Conservation (phyloP, 2,888 invertebrate genomes). For the Lobophora halterata region DNA sequence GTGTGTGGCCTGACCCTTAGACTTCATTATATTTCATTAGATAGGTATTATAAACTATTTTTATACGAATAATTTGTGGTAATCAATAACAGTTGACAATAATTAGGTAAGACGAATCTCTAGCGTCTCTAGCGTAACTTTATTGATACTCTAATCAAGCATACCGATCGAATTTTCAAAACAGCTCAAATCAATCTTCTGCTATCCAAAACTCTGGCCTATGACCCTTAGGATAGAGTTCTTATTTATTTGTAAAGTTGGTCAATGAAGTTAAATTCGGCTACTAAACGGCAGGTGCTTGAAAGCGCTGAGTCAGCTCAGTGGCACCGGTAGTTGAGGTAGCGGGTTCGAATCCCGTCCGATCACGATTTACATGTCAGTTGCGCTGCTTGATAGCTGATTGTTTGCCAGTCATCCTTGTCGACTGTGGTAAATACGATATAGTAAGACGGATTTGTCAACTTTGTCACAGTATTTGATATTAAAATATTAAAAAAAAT, state of each 20-base stretch:
- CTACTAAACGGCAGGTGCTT: constrained; percentile 63
- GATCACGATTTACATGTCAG: constrained; percentile 80
- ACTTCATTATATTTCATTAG: no score
- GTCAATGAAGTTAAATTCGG: constrained; percentile 14
- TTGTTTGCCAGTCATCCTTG: constrained; percentile 65
- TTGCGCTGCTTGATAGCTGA: constrained; percentile 76
- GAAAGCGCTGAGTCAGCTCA: constrained; percentile 71
- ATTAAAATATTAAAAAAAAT: no score
- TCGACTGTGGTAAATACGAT: constrained; percentile 58
- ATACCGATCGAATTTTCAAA: constrained; percentile 16
- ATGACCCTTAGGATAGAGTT: neutral
- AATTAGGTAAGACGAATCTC: constrained; percentile 23
- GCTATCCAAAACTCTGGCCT: no score
- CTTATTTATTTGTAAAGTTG: constrained; percentile 9
- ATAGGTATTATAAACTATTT: no score
- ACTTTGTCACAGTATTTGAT: constrained; percentile 23
- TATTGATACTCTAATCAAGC: constrained; percentile 30
- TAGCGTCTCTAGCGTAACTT: constrained; percentile 19
- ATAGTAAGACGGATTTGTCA: constrained; percentile 54
- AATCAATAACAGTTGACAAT: constrained; percentile 9
- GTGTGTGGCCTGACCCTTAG: no score
- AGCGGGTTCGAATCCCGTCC: constrained; percentile 68
- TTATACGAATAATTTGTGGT: no score
- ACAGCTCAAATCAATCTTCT: constrained; percentile 11
- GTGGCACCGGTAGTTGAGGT: constrained; percentile 77